Evolutionary conservation across 1,140 invertebrate species (phyloP), one percentile per base, ranked within the genome.

Genomic region (Steinernema khuongi): DNA sequence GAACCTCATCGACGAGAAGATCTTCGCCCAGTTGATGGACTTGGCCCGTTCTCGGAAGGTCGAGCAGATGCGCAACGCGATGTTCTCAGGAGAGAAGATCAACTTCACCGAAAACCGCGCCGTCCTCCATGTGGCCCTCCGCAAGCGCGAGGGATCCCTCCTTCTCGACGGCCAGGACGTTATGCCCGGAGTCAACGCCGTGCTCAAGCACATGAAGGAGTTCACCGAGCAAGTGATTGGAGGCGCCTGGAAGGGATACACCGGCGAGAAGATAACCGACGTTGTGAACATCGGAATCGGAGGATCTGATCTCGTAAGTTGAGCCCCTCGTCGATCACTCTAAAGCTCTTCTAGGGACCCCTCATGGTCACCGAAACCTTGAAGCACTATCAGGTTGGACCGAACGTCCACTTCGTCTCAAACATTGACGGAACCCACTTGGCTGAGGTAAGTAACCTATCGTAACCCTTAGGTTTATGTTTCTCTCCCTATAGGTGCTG

Each of bases 241-340:
- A 29, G 91, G 91, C 66, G 78, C 88, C 78, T 94, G 92, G 92
- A 89, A 89, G 82, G 92, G 95, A 32, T 97, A 92, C 85, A 94
- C 94, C 1, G 95, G 94, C 11, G 94, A 97, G 87, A 85, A 91
- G 72, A 98, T 99, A 67, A 95, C 93, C 73, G 96, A 99, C 89
- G 93, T 99, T 67, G 92, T 99, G 30, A 99, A 99, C 86, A 99
- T 99, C 88, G 97, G 97, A 69, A 99, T 99, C 84, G 97, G 97
- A 70, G 97, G 97, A 30, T 99, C 96, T 2, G 97, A 99, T 89
- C 88, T 99, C 82, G 91, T 91, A 87, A 86, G 83, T 80, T 26
- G 14, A 30, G 31, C 72, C 32, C 69, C 29, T 73, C 14, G 22
- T n/a, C 4, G 22, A 60, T 60, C 26, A 74, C 18, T 17, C 22